Conservation (phyloP, 2,113 vertebrate species). For the Actenoides lindsayi region DNA sequence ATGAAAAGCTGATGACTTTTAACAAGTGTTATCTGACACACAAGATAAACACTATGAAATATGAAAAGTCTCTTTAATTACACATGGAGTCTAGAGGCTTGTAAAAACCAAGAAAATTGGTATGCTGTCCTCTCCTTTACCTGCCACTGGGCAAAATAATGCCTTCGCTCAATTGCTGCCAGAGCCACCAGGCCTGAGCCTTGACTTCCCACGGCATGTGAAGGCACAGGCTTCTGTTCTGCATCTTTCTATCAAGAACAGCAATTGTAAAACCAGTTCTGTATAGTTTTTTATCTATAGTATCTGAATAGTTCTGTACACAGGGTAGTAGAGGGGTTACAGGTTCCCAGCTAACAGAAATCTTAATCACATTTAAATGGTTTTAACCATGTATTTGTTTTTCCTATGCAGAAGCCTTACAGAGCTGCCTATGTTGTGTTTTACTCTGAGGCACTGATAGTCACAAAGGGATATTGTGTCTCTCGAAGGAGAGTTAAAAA, state of each 20-base stretch:
- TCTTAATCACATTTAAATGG: not conserved
- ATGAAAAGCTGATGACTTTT: constrained; percentile 57
- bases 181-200: not conserved
- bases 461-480: not conserved
- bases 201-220: fast-evolving
- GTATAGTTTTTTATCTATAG: not conserved
- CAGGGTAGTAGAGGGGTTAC: not conserved
- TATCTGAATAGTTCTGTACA: too few relatives aligned
- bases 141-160: not conserved
- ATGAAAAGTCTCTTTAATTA: constrained; percentile 54
- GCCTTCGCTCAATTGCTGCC: not conserved
- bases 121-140: fast-evolving
- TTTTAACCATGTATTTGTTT: not conserved
- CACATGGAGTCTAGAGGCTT: not conserved
- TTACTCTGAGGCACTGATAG: not conserved
- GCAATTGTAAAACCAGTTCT: not conserved
- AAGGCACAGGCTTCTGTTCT: not conserved
- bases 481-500: not conserved
- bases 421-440: not conserved
- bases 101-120: not conserved
- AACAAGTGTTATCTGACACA: constrained; percentile 54
- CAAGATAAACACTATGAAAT: constrained; percentile 57
- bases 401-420: not conserved
- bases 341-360: not conserved
- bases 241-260: not conserved